Percentiles rank a stretch among this genome's conserved stretches.
phyloP scores from a whole-genome alignment of 2,113 vertebrate genomes.

The Rhabdomys dilectus region DNA sequence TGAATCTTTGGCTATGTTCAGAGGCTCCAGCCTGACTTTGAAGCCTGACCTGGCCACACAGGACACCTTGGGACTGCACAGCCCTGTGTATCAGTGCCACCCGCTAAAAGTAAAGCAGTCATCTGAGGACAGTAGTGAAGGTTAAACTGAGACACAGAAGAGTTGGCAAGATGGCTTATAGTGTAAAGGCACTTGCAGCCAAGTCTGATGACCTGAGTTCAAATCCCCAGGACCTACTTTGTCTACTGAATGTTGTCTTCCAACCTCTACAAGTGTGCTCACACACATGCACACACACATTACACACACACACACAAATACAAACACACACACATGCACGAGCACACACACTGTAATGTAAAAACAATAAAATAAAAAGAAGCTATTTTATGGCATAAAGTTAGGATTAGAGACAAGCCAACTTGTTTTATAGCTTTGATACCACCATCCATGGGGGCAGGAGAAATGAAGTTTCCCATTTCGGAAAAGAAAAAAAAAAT shows the following conservation, averaged over 20 bases:
- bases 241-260: background rate
- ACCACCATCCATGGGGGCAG: background rate
- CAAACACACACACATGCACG: background rate
- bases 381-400: rapidly evolving
- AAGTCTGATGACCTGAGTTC: background rate
- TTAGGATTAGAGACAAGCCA: rapidly evolving
- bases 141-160: background rate
- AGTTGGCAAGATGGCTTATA: background rate
- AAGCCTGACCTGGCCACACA: background rate
- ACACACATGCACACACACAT: background rate
- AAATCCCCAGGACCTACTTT: background rate
- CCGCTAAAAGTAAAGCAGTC: rapidly evolving
- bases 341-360: background rate
- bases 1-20: background rate
- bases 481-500: background rate
- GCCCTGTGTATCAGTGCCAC: background rate
- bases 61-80: background rate
- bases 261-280: background rate
- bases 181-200: background rate
- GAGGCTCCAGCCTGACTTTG: rapidly evolving
- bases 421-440: background rate
- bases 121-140: rapidly evolving
- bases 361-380: background rate
- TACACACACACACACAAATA: background rate
- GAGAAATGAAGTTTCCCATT: constrained; percentile 55